Conservation (phyloP, 1,140 invertebrate genomes). For the Diorhabda carinulata region DNA sequence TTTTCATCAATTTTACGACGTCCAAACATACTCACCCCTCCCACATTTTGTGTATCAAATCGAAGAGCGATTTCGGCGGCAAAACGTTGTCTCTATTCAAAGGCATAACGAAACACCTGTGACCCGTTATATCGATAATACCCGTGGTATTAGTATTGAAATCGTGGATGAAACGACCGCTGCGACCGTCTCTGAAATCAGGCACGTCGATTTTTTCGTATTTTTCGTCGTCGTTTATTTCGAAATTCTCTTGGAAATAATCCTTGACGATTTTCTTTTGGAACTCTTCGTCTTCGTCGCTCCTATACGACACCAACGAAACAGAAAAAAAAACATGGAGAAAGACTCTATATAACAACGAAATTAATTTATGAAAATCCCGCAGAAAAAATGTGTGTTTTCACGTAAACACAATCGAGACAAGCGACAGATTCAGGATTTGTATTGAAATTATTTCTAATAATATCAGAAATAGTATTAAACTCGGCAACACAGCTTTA, state of each 20-base stretch:
- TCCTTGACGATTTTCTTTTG: constrained; percentile 40
- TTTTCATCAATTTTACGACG: too few relatives aligned
- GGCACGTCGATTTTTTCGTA: constrained; percentile 78
- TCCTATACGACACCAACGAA: constrained; percentile 8
- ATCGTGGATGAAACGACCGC: constrained; percentile 83
- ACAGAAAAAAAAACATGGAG: not conserved
- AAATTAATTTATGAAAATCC: not conserved
- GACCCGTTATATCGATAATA: constrained; percentile 75
- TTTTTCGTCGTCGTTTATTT: constrained; percentile 63
- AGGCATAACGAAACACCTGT: constrained; percentile 85
- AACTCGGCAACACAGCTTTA: too few relatives aligned
- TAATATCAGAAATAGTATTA: too few relatives aligned
- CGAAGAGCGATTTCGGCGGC: constrained; percentile 70
- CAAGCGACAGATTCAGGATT: too few relatives aligned
- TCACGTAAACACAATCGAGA: too few relatives aligned
- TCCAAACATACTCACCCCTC: constrained; percentile 49
- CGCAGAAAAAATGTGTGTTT: too few relatives aligned
- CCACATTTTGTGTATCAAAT: constrained; percentile 77
- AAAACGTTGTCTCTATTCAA: constrained; percentile 73
- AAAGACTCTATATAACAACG: not conserved
- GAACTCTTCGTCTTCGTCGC: constrained; percentile 42
- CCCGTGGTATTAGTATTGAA: constrained; percentile 80
- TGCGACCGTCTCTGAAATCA: constrained; percentile 70
- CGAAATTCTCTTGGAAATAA: constrained; percentile 72
- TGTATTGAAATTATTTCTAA: too few relatives aligned